Evolutionary conservation across 2,797 vertebrate genomes (phyloP), one percentile per base, ranked within the genome.

Genomic region (Fratercula arctica): DNA sequence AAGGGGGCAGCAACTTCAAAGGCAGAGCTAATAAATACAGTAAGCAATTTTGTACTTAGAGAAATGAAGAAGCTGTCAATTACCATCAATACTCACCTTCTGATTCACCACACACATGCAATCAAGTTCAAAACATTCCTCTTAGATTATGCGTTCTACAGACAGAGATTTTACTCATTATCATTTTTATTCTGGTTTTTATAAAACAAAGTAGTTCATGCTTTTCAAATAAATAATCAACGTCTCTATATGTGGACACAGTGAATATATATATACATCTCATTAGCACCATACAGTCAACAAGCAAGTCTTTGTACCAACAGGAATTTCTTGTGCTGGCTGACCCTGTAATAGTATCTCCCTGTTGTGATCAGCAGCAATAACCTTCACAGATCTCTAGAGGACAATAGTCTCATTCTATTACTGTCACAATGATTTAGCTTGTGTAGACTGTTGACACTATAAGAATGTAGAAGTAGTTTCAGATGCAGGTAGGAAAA

Each of bases 1-100:
- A 96, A 97, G 96, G 87, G 96, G 97, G 94, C 95, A 98, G 94
- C 53, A 95, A 64, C 87, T 95, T 91, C 93, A 96, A 96, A 85
- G 45, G 54, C 8, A 50, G 41, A 83, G 59, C 6, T 83, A 89
- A 88, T 59, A 66, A 90, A 67, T 41, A 75, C 1, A 78, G 10
- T 16, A 61, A 73, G 33, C 46, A 80, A 63, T 60, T 85, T 61
- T 64, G 43, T 31, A 53, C 21, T 56, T 89, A 31, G 3, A 79
- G 57, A 67, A 74, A 94, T 72, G 4, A 80, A 76, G 85, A 35
- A 77, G 21, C 67, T 74, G 17, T 28, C 41, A 56, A 10, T 79
- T 85, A 72, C 7, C 16, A 57, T 43, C 10, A 35, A 74, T 67
- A 61, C 13, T 91, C 24, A 48, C 23, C 53, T 90, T 24, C 33